Evolutionary conservation across 2,113 vertebrate species (phyloP).

Genomic region (Sterna hirundo): DNA sequence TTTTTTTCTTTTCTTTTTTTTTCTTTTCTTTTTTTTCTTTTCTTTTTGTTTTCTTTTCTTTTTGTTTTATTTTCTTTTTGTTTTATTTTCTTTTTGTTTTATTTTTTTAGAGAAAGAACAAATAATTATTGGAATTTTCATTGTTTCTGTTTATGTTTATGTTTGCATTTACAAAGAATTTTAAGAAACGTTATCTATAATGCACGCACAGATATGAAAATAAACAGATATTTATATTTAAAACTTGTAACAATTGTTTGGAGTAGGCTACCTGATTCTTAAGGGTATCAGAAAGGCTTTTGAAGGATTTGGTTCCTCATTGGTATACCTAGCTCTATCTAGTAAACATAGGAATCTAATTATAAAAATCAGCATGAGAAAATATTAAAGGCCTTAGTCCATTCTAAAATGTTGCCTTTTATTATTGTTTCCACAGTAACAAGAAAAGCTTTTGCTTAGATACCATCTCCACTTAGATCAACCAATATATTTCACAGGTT

Average conservation of each 20-base stretch:
- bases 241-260: not conserved
- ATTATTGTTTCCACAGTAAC: not conserved
- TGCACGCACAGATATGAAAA: not conserved
- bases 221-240: not conserved
- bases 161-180: not conserved
- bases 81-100: no score
- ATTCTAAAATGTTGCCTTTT: not conserved
- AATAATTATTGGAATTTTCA: not conserved
- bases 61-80: no score
- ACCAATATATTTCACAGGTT: not conserved
- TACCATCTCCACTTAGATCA: accelerated
- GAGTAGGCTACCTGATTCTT: not conserved
- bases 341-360: not conserved
- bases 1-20: accelerated
- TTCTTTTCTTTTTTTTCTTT: not conserved
- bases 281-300: not conserved
- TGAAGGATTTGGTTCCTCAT: not conserved
- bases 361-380: not conserved
- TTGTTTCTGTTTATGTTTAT: not conserved
- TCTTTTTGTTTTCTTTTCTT: no score
- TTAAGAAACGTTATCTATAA: not conserved
- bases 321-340: not conserved
- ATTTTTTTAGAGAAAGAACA: not conserved
- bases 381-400: not conserved
- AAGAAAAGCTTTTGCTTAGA: not conserved